A percentile compares a stretch with the other conserved stretches of the same genome.
These are phyloP conservation scores for Sarcophaga peregrina DNA, from an alignment of 1,140 invertebrate genomes.

Conservation along the genomic window DNA sequence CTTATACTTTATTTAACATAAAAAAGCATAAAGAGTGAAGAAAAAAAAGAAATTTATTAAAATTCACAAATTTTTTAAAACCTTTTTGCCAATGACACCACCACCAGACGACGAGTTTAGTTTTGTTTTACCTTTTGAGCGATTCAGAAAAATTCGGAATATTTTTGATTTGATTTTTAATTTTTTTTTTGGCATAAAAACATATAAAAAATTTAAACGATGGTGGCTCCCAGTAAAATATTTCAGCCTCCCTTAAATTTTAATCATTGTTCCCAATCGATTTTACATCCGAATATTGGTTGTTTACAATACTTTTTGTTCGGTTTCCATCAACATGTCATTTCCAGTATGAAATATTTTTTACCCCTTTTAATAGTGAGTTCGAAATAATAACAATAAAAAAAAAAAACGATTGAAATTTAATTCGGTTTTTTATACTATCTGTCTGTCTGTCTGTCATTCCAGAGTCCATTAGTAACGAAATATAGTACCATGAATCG, in stretches of 20 bases:
- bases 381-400: background rate
- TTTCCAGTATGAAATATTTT: slow-evolving; percentile 27
- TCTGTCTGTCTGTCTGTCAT: background rate
- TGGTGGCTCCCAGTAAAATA: slow-evolving; percentile 30
- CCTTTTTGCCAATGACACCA: background rate
- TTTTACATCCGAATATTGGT: background rate
- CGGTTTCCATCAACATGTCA: background rate
- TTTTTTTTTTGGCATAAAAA: too few species aligned
- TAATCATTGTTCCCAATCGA: slow-evolving; percentile 1
- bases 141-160: background rate
- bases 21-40: background rate
- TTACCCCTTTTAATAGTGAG: slow-evolving; percentile 21
- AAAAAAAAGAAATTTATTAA: too few species aligned
- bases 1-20: background rate
- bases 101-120: background rate
- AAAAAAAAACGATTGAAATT: background rate
- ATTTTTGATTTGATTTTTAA: too few species aligned
- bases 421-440: background rate
- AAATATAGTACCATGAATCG: slow-evolving; percentile 18
- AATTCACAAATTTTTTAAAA: background rate
- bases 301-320: slow-evolving; percentile 18
- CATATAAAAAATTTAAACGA: slow-evolving; percentile 6
- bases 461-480: slow-evolving; percentile 19
- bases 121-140: background rate
- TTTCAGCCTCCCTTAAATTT: background rate